phyloP scores from a whole-genome alignment of 2,113 vertebrate species.

The Datnioides undecimradiatus region DNA sequence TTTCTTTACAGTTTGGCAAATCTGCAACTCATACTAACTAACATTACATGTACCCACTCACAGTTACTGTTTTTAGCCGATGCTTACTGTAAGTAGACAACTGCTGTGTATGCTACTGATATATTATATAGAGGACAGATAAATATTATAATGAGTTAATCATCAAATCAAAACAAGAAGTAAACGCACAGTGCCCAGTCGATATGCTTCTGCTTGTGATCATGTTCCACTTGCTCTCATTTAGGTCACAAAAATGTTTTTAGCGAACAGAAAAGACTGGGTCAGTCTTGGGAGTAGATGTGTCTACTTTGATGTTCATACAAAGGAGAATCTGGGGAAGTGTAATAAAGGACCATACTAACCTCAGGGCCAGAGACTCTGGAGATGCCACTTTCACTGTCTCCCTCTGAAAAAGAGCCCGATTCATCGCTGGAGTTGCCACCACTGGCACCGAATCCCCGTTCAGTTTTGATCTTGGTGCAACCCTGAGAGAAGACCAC shows the following conservation, averaged over 20 bases:
- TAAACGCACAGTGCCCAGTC: background rate
- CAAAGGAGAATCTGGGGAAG: background rate
- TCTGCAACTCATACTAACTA: background rate
- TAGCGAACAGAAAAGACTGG: too few relatives aligned
- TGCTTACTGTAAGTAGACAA: background rate
- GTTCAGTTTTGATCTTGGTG: slow-evolving; percentile 94
- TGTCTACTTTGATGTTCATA: background rate
- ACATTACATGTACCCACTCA: too few relatives aligned
- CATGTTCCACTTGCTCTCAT: background rate
- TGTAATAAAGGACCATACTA: slow-evolving; percentile 39
- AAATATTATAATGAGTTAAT: background rate
- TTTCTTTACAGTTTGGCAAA: too few relatives aligned
- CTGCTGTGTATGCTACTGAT: background rate
- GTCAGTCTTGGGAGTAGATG: background rate
- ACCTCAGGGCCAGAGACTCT: slow-evolving; percentile 94
- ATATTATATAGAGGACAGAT: background rate
- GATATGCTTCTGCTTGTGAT: background rate
- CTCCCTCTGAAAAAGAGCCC: slow-evolving; percentile 95
- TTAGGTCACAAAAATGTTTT: background rate
- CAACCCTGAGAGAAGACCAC: slow-evolving; percentile 88
- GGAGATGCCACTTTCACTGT: slow-evolving; percentile 93
- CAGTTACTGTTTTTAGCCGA: background rate
- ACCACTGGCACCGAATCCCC: slow-evolving; percentile 86
- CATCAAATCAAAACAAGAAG: background rate
- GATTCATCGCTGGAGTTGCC: slow-evolving; percentile 97